Base-by-base conservation (phyloP, 2,888 invertebrate genomes). In the Amorpha juglandis region DNA sequence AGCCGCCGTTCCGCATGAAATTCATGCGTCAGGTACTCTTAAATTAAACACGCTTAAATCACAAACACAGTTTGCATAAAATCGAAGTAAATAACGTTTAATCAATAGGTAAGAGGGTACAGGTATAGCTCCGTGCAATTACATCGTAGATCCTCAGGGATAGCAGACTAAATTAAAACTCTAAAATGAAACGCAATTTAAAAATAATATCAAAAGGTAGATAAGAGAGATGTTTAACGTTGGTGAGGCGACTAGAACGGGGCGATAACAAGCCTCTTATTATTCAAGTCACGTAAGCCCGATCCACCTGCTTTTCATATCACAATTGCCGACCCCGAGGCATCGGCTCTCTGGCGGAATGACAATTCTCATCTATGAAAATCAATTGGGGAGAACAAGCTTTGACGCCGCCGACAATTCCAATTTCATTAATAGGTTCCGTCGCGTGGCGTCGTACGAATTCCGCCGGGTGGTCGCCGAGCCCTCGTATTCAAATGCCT, bases 271-370 rank as follows among this genome's bases (percentile, higher is more conserved):
- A 89, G 88, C 82, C 82, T 80, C 84, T 91, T 89, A 90, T 87
- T 90, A 91, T 92, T 90, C 91, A 72, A 82, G 82, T 74, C 89
- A 85, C 88, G 88, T 72, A 77, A 80, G 83, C 82, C 82, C 90
- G 88, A 89, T 91, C 90, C 89, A 90, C 91, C 91, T 90, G 91
- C 90, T 91, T 91, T 90, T 91, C 90, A 90, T 91, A 90, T 91
- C 90, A 90, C 91, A 87, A 91, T 91, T 90, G 89, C 86, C 87
- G 87, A 84, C 89, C 90, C 87, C 81, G 79, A 87, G 86, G 84
- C 87, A 83, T 84, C 86, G 83, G 81, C 84, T 87, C 88, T 86
- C 86, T 77, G 77, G 75, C 82, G 82, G 88, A 90, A 91, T 90
- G 86, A 88, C 87, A 90, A 91, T 90, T 88, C 87, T 83, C 87